Percentiles rank a stretch among this genome's conserved stretches.
Evolutionary conservation across 2,888 invertebrate genomes (phyloP).

Genomic region (Scrobipalpa costella): DNA sequence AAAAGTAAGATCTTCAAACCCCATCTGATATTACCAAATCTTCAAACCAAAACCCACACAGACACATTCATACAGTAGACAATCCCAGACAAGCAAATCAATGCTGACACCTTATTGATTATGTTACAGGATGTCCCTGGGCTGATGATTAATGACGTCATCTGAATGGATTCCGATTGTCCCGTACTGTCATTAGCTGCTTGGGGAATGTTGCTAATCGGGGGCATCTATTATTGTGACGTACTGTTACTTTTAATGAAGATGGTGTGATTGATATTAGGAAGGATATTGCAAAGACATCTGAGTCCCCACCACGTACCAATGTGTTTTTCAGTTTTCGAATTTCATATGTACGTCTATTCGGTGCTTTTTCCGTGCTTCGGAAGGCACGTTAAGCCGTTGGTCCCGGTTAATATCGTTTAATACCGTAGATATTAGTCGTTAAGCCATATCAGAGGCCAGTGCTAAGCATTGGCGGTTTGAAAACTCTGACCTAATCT

Average conservation of each 20-base stretch:
- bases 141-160: constrained; percentile 43
- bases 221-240: constrained; percentile 20
- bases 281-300: no score
- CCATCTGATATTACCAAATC: neutral
- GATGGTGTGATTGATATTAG: neutral
- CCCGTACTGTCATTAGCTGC: constrained; percentile 27
- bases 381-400: no score
- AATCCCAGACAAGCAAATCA: constrained; percentile 33
- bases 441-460: no score
- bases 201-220: constrained; percentile 19
- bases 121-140: constrained; percentile 38
- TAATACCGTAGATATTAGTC: no score
- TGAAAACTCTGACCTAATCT: no score
- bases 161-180: constrained; percentile 27
- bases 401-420: no score
- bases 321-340: no score
- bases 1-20: no score
- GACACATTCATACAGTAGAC: neutral
- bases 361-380: no score
- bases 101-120: constrained; percentile 45
- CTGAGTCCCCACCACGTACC: no score
- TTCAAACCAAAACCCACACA: neutral
- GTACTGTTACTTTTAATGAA: constrained; percentile 14
- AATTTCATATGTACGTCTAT: no score
- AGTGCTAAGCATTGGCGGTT: no score